Evolutionary conservation across 2,113 vertebrate genomes (phyloP).

Genomic region (Cebus imitator): DNA sequence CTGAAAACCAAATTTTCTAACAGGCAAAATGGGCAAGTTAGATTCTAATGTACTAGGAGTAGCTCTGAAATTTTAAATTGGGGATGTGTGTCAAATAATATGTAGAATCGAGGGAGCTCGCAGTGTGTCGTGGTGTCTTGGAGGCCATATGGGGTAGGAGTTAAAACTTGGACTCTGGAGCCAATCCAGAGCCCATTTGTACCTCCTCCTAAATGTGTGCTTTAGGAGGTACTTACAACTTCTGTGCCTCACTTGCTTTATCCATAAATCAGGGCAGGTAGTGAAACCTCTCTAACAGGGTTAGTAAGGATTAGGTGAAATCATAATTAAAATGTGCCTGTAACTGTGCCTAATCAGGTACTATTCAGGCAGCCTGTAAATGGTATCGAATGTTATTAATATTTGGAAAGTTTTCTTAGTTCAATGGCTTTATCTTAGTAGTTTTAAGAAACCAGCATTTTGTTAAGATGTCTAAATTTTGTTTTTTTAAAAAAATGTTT

Average conservation of each 20-base stretch:
- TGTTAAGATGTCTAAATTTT: background rate
- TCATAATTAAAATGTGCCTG: background rate
- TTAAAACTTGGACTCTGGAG: background rate
- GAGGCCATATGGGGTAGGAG: rapidly evolving
- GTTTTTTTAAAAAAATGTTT: no score
- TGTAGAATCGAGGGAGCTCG: background rate
- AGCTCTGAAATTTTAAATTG: background rate
- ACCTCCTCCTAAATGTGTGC: background rate
- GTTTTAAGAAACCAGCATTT: background rate
- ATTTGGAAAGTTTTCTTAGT: background rate
- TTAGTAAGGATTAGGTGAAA: background rate
- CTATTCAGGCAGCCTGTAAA: background rate
- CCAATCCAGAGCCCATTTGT: background rate
- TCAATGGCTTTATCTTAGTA: background rate
- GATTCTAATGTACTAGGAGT: background rate
- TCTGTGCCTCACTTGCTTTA: background rate
- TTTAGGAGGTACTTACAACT: background rate
- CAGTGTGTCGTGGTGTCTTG: background rate
- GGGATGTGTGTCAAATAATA: background rate
- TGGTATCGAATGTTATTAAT: background rate
- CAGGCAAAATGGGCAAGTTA: background rate
- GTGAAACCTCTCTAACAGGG: background rate
- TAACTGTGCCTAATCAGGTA: background rate
- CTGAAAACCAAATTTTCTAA: background rate
- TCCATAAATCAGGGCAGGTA: background rate